These are phyloP conservation scores for Polydesmus complanatus DNA, from an alignment of 2,888 invertebrate genomes.

Conservation along the genomic window DNA sequence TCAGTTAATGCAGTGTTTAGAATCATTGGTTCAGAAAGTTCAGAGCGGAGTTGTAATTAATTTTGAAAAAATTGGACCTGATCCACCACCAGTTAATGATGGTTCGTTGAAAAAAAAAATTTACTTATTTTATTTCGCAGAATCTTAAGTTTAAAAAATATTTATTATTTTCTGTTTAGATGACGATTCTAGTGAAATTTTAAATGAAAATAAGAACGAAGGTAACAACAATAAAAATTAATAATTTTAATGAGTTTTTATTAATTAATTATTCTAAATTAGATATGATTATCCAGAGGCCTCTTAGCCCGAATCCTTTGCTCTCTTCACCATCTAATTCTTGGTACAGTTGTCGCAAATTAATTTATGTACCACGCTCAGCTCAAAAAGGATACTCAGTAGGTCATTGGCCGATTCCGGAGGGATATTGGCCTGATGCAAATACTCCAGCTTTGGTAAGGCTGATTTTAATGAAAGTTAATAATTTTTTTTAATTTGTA, in stretches of 20 bases:
- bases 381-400: slow-evolving; percentile 75
- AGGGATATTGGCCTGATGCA: slow-evolving; percentile 93
- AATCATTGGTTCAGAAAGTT: slow-evolving; percentile 90
- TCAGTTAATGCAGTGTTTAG: slow-evolving; percentile 89
- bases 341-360: slow-evolving; percentile 75
- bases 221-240: too few relatives aligned
- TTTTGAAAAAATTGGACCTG: slow-evolving; percentile 89
- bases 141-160: too few relatives aligned
- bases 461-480: too few relatives aligned
- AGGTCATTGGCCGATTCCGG: slow-evolving; percentile 98
- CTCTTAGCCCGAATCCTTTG: background rate
- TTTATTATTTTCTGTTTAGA: too few relatives aligned
- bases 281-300: slow-evolving; percentile 13
- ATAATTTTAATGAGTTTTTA: too few relatives aligned
- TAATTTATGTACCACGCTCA: slow-evolving; percentile 83
- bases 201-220: too few relatives aligned
- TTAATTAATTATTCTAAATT: too few relatives aligned
- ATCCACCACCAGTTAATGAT: slow-evolving; percentile 35
- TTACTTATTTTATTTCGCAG: too few relatives aligned
- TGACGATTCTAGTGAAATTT: too few relatives aligned
- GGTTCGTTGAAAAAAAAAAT: too few relatives aligned
- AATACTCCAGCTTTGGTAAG: slow-evolving; percentile 61
- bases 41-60: slow-evolving; percentile 95
- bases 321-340: slow-evolving; percentile 38
- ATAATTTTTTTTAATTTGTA: background rate